Percentiles rank a stretch among this genome's conserved stretches.
phyloP scores from a whole-genome alignment of 1,140 invertebrate genomes.

The Drosophila burlai region DNA sequence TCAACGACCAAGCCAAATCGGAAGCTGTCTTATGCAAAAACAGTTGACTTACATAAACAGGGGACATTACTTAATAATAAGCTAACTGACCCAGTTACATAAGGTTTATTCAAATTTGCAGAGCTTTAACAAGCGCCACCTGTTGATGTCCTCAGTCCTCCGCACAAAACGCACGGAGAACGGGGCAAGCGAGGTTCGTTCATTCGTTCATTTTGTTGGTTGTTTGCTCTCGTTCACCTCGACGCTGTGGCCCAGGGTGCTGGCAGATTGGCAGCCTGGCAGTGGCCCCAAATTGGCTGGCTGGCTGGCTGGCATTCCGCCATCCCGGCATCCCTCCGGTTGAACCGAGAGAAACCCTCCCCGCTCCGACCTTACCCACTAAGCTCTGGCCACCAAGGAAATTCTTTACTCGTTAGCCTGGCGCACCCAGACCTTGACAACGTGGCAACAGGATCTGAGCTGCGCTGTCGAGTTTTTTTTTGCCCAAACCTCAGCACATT shows the following conservation, averaged over 20 bases:
- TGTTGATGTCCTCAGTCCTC: conserved; percentile 8
- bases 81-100: conserved; percentile 24
- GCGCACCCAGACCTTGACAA: conserved; percentile 47
- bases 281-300: conserved; percentile 42
- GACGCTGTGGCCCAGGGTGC: conserved; percentile 21
- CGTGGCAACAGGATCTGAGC: conserved; percentile 48
- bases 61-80: conserved; percentile 29
- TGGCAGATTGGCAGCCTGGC: conserved; percentile 21
- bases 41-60: conserved; percentile 16
- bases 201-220: conserved; percentile 11
- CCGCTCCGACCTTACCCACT: neutral
- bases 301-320: conserved; percentile 4
- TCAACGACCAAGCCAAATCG: conserved; percentile 24
- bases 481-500: conserved; percentile 1
- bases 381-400: conserved; percentile 24
- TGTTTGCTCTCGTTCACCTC: conserved; percentile 46
- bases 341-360: neutral
- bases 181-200: conserved; percentile 15
- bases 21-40: conserved; percentile 22
- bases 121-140: conserved; percentile 25
- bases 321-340: conserved; percentile 1
- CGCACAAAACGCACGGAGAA: no score
- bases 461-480: conserved; percentile 14
- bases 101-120: conserved; percentile 30
- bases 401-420: conserved; percentile 49